phyloP scores from a whole-genome alignment of 2,888 invertebrate genomes.

The Acheta domesticus region DNA sequence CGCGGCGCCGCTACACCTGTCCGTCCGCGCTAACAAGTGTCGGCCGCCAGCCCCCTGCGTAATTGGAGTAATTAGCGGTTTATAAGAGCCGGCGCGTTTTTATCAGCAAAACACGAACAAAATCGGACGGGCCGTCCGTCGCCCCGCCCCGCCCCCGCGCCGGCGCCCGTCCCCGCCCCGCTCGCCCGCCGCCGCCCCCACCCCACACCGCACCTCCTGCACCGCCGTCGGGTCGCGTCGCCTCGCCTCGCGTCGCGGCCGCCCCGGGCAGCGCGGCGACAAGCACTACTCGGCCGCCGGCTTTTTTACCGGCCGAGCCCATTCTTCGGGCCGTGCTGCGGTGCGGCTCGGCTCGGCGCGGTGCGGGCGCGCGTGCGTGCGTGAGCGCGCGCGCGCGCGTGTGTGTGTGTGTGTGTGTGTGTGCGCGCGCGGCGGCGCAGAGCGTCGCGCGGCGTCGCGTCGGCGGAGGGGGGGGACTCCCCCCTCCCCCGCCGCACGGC shows the following conservation, averaged over 20 bases:
- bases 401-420: too few relatives aligned
- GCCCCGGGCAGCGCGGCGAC: neutral
- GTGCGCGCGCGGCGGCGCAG: slow-evolving; percentile 19
- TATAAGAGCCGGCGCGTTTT: neutral
- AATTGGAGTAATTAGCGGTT: slow-evolving; percentile 18
- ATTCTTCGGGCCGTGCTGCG: slow-evolving; percentile 18
- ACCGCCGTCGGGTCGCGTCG: neutral
- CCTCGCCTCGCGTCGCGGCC: neutral
- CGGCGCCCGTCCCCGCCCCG: slow-evolving; percentile 41
- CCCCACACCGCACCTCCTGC: neutral
- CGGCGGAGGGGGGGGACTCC: slow-evolving; percentile 20
- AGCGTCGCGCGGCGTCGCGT: neutral
- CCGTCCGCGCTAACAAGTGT: slow-evolving; percentile 18
- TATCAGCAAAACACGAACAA: slow-evolving; percentile 7
- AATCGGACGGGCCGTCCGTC: slow-evolving; percentile 20
- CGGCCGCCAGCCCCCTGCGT: neutral
- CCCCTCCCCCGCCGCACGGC: slow-evolving; percentile 24
- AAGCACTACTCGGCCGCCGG: neutral
- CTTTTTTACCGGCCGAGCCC: neutral
- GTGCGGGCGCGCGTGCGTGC: neutral
- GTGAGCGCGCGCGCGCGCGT: too few relatives aligned
- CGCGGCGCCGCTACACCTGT: slow-evolving; percentile 22
- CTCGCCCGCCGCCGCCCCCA: slow-evolving; percentile 40
- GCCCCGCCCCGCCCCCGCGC: slow-evolving; percentile 30
- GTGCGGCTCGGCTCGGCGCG: neutral